Evolutionary conservation across 1,140 invertebrate species (phyloP).

Genomic region (Zaprionus ornatus): DNA sequence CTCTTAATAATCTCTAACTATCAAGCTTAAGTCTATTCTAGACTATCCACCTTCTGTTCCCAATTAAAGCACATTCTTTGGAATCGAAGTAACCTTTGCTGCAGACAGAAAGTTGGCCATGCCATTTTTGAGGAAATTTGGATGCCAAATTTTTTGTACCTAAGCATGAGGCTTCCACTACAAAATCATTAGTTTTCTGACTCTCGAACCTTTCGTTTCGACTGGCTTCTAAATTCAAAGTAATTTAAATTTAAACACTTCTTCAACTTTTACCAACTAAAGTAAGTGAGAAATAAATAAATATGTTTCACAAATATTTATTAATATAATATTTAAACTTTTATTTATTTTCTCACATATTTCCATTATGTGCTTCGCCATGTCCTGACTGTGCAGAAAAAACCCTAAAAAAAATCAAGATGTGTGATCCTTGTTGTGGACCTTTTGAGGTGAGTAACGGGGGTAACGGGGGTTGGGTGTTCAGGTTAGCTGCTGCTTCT

Average conservation of each 20-base stretch:
- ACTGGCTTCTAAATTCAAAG: constrained; percentile 68
- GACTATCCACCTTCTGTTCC: neutral
- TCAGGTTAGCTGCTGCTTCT: neutral
- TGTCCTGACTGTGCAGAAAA: constrained; percentile 32
- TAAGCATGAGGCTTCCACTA: neutral
- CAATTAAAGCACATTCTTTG: neutral
- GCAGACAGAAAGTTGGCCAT: constrained; percentile 16
- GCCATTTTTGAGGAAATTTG: neutral
- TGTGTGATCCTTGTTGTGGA: constrained; percentile 77
- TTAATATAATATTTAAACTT: neutral
- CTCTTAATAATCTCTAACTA: too few relatives aligned
- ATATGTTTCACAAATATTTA: neutral
- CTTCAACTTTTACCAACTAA: constrained; percentile 38
- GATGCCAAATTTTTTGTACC: neutral
- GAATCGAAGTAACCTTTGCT: neutral
- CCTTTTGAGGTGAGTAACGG: constrained; percentile 72
- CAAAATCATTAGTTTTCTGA: constrained; percentile 52
- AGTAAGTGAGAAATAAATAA: constrained; percentile 26
- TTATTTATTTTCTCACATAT: neutral
- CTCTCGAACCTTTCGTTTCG: constrained; percentile 53
- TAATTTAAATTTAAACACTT: constrained; percentile 43
- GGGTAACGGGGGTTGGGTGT: neutral
- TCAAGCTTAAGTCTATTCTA: neutral
- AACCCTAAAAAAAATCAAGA: constrained; percentile 44
- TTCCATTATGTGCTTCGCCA: neutral